Evolutionary conservation across 2,113 vertebrate genomes (phyloP).

Genomic region (Dasyurus viverrinus): DNA sequence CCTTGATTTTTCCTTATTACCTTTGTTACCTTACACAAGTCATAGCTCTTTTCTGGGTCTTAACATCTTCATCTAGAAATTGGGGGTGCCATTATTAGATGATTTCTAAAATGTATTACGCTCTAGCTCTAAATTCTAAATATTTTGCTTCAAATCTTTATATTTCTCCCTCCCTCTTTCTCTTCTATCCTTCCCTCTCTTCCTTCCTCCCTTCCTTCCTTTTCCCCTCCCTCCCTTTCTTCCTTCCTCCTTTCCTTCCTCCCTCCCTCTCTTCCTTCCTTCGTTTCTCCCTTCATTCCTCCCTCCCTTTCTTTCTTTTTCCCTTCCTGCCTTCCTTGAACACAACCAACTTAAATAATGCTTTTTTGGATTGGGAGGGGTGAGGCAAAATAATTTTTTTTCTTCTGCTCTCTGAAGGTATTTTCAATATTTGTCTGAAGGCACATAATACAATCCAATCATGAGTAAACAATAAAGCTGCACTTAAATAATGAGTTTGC

Average conservation of each 20-base stretch:
- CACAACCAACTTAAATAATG: neutral
- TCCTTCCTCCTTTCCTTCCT: neutral
- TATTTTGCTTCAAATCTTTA: neutral
- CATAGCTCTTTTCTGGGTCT: neutral
- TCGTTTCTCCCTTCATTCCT: no score
- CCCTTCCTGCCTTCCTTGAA: neutral
- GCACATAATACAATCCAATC: neutral
- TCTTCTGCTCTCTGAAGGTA: neutral
- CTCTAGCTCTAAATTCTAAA: neutral
- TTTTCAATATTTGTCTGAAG: neutral
- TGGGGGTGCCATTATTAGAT: neutral
- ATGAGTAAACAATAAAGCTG: neutral
- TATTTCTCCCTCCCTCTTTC: neutral
- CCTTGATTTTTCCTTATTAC: neutral
- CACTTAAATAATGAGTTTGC: neutral
- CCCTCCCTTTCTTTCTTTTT: neutral
- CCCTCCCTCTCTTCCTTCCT: no score
- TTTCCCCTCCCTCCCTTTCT: no score
- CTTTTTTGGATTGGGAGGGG: neutral
- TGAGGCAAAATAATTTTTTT: neutral
- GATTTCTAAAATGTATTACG: neutral
- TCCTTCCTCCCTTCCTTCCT: neutral
- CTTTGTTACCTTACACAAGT: neutral
- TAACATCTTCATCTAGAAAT: neutral
- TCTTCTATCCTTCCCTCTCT: neutral